These are phyloP conservation scores for Furcula furcula DNA, from an alignment of 2,888 invertebrate species.

Conservation along the genomic window DNA sequence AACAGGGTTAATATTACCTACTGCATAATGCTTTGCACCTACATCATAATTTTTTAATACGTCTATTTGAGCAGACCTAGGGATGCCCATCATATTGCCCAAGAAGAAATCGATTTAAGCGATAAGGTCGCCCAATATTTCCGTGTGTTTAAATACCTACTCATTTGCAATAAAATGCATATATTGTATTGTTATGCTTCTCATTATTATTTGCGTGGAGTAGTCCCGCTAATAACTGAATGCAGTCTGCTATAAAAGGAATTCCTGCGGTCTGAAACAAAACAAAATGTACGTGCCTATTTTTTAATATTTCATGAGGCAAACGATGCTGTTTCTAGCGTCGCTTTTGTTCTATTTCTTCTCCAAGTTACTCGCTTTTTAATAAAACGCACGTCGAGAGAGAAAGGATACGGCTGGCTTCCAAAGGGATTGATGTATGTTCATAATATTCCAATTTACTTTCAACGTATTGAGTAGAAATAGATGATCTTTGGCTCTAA, in stretches of 20 bases:
- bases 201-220: constrained; percentile 21
- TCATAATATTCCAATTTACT: constrained; percentile 24
- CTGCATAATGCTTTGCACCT: too few relatives aligned
- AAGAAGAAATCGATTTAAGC: too few relatives aligned
- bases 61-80: too few relatives aligned
- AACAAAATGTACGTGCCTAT: constrained; percentile 30
- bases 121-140: too few relatives aligned
- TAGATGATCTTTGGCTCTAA: constrained; percentile 28
- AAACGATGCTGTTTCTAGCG: constrained; percentile 25
- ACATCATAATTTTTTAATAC: too few relatives aligned
- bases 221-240: constrained; percentile 33
- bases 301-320: constrained; percentile 35
- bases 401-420: constrained; percentile 25
- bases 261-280: constrained; percentile 20
- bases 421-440: constrained; percentile 38
- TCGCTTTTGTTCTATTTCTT: constrained; percentile 36
- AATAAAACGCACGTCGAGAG: constrained; percentile 38
- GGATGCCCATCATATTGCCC: too few relatives aligned
- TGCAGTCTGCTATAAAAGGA: constrained; percentile 26
- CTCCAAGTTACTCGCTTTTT: constrained; percentile 36
- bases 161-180: too few relatives aligned
- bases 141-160: too few relatives aligned
- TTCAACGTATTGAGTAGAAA: constrained; percentile 30
- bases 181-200: constrained; percentile 6
- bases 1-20: too few relatives aligned